Percentiles rank a stretch among this genome's conserved stretches.
Conservation (phyloP, 2,113 vertebrate species). For the Brachypteracias leptosomus region DNA sequence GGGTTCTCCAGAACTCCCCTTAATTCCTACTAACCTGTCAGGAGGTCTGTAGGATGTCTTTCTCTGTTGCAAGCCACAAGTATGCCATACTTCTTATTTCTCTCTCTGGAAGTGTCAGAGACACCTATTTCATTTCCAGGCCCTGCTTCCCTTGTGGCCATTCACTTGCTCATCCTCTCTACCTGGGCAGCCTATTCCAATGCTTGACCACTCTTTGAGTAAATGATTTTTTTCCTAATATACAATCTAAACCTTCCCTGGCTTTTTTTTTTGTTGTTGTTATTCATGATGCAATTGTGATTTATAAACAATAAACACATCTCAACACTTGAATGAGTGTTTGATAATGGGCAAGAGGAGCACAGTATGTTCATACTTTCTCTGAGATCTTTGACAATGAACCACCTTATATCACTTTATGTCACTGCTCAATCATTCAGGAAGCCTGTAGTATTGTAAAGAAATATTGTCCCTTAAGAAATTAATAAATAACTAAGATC, state of each 20-base stretch:
- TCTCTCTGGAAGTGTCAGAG: neutral
- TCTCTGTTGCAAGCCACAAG: neutral
- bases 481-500: neutral
- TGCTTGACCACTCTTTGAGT: too few species aligned
- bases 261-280: neutral
- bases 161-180: neutral
- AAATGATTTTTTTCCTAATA: too few species aligned
- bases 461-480: neutral
- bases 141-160: rapidly evolving
- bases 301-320: neutral
- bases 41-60: neutral
- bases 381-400: neutral
- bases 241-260: too few species aligned
- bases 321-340: neutral
- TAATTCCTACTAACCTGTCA: neutral
- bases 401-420: neutral
- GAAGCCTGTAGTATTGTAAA: neutral
- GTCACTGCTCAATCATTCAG: neutral
- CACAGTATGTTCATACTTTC: neutral
- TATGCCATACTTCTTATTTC: neutral
- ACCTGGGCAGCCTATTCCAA: too few species aligned
- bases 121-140: neutral
- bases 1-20: neutral
- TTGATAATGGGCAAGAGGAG: neutral
- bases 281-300: neutral